These are phyloP conservation scores for Blomia tropicalis DNA, from an alignment of 2,888 invertebrate genomes.

Conservation along the genomic window DNA sequence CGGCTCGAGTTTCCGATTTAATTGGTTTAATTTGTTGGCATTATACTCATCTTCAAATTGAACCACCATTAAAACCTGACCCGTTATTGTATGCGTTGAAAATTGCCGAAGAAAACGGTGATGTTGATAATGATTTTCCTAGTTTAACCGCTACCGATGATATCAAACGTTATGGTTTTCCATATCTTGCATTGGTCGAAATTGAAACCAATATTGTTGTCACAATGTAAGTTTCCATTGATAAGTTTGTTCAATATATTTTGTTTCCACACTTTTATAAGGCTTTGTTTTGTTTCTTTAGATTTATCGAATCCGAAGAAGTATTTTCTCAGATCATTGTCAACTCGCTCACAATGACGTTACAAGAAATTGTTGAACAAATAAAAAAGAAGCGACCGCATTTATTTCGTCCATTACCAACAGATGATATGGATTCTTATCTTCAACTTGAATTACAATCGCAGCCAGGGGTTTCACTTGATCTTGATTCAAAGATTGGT, in stretches of 20 bases:
- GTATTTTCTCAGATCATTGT: constrained; percentile 36
- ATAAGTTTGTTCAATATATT: background rate
- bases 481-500: constrained; percentile 32
- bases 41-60: constrained; percentile 43
- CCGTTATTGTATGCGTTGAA: constrained; percentile 66
- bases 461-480: constrained; percentile 35
- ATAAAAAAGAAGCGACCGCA: constrained; percentile 27
- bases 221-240: constrained; percentile 34
- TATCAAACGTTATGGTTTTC: constrained; percentile 67
- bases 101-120: constrained; percentile 90
- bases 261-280: background rate
- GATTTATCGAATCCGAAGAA: constrained; percentile 34
- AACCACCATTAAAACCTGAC: constrained; percentile 42
- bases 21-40: constrained; percentile 73
- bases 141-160: constrained; percentile 70
- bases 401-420: constrained; percentile 1
- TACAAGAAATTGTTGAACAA: constrained; percentile 29
- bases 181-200: constrained; percentile 67
- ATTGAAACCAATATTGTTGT: constrained; percentile 36
- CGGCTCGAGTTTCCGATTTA: constrained; percentile 44
- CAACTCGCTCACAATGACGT: constrained; percentile 30
- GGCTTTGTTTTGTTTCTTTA: background rate
- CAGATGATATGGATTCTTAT: background rate
- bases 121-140: constrained; percentile 82
- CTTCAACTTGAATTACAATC: constrained; percentile 30